Evolutionary conservation across 1,140 invertebrate genomes (phyloP).

Genomic region (Aphaenogaster ashmeadi): DNA sequence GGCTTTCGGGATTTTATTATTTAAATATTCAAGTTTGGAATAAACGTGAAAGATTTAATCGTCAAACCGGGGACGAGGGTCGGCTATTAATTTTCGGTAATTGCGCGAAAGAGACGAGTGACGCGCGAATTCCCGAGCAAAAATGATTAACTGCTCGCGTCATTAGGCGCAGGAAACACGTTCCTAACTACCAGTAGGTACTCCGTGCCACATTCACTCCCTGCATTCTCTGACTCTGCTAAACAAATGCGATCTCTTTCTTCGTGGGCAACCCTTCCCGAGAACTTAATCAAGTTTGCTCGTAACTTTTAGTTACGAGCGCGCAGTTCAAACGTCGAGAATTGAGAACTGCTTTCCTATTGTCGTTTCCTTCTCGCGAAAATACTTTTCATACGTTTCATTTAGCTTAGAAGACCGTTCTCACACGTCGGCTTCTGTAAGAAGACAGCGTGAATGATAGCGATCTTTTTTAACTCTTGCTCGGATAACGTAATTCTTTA

Average conservation of each 20-base stretch:
- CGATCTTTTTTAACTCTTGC: constrained; percentile 17
- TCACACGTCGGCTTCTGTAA: not conserved
- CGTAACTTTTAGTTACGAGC: constrained; percentile 55
- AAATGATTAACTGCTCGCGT: constrained; percentile 50
- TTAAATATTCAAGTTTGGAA: not conserved
- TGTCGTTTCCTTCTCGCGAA: constrained; percentile 10
- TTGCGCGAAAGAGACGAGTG: constrained; percentile 28
- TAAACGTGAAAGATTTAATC: constrained; percentile 8
- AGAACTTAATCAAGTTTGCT: constrained; percentile 62
- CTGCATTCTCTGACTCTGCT: constrained; percentile 36
- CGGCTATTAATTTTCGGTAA: constrained; percentile 47
- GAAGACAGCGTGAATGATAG: not conserved
- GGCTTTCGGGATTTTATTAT: not conserved
- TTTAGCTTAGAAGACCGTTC: not conserved
- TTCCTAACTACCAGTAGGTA: constrained; percentile 37
- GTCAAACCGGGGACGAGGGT: not conserved
- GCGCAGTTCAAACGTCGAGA: constrained; percentile 32
- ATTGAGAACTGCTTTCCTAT: constrained; percentile 53
- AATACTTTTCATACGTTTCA: constrained; percentile 45
- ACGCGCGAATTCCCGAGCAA: constrained; percentile 14
- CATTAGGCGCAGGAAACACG: constrained; percentile 42
- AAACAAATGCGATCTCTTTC: constrained; percentile 26
- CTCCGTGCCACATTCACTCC: constrained; percentile 13
- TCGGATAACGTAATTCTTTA: constrained; percentile 1
- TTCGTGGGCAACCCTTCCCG: constrained; percentile 36